Evolutionary conservation across 2,888 invertebrate genomes (phyloP).

Genomic region (Chrysomela aeneicollis): DNA sequence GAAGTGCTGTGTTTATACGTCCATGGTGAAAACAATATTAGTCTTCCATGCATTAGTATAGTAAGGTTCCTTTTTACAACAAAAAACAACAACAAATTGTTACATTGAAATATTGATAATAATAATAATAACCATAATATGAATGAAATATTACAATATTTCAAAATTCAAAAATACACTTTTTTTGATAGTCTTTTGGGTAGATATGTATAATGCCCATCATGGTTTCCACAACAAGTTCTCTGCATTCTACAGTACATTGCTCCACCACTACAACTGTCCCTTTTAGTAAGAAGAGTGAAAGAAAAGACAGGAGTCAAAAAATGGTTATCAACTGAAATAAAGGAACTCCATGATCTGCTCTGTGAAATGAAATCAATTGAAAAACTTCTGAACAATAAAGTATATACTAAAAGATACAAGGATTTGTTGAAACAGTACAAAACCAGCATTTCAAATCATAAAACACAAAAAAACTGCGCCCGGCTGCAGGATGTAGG

Average conservation of each 20-base stretch:
- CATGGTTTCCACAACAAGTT: conserved; percentile 6
- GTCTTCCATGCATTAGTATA: too few relatives aligned
- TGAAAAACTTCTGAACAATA: conserved; percentile 7
- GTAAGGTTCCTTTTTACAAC: too few relatives aligned
- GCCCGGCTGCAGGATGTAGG: conserved; percentile 5
- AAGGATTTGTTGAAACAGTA: background rate
- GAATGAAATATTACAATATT: too few relatives aligned
- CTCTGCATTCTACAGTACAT: conserved; percentile 6
- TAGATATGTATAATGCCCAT: conserved; percentile 1
- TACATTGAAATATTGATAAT: too few relatives aligned
- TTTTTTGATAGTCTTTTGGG: too few relatives aligned
- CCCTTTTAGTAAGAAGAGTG: conserved; percentile 6
- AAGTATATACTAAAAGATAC: conserved; percentile 1
- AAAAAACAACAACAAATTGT: too few relatives aligned
- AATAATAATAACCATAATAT: too few relatives aligned
- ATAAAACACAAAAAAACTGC: conserved; percentile 7
- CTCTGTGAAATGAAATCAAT: conserved; percentile 7
- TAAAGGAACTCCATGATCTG: conserved; percentile 9
- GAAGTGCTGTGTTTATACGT: too few relatives aligned
- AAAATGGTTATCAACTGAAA: background rate
- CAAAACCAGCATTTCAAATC: conserved; percentile 5
- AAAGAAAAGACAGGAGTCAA: conserved; percentile 3
- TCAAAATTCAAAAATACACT: too few relatives aligned
- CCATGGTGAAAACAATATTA: too few relatives aligned
- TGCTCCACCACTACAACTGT: conserved; percentile 7